phyloP scores from a whole-genome alignment of 2,888 invertebrate genomes.

The Epicampocera succincta region DNA sequence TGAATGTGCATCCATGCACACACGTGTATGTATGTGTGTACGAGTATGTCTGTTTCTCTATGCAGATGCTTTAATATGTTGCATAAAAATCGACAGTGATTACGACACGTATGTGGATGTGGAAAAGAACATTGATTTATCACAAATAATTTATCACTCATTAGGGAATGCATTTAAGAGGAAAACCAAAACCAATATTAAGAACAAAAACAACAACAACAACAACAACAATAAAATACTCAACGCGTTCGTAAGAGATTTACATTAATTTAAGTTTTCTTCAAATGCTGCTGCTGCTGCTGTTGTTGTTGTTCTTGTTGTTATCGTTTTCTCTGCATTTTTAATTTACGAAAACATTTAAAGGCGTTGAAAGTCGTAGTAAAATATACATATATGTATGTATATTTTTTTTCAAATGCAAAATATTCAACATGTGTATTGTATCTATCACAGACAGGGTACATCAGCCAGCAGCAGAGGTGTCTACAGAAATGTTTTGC shows the following conservation, averaged over 20 bases:
- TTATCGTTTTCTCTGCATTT: conserved; percentile 43
- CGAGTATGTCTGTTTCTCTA: too few relatives aligned
- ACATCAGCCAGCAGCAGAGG: conserved; percentile 13
- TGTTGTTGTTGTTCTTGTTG: conserved; percentile 7
- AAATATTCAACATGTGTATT: conserved; percentile 32
- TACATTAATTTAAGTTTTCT: conserved; percentile 12
- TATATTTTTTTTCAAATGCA: conserved; percentile 39
- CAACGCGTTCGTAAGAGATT: conserved; percentile 32
- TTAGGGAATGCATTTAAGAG: conserved; percentile 73
- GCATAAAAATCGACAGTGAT: conserved; percentile 69
- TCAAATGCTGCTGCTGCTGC: neutral
- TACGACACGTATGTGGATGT: conserved; percentile 55
- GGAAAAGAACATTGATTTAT: conserved; percentile 73
- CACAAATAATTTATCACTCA: conserved; percentile 76
- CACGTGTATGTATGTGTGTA: too few relatives aligned
- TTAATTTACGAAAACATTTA: conserved; percentile 58
- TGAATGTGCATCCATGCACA: too few relatives aligned
- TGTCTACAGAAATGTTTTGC: conserved; percentile 15
- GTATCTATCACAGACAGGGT: neutral
- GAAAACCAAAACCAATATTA: conserved; percentile 50
- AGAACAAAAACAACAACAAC: neutral
- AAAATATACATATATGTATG: conserved; percentile 7
- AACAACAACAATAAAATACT: conserved; percentile 15
- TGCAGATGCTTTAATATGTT: conserved; percentile 33
- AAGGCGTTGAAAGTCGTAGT: conserved; percentile 64